These are phyloP conservation scores for Dasypogon diadema DNA, from an alignment of 2,888 invertebrate species.

Conservation along the genomic window DNA sequence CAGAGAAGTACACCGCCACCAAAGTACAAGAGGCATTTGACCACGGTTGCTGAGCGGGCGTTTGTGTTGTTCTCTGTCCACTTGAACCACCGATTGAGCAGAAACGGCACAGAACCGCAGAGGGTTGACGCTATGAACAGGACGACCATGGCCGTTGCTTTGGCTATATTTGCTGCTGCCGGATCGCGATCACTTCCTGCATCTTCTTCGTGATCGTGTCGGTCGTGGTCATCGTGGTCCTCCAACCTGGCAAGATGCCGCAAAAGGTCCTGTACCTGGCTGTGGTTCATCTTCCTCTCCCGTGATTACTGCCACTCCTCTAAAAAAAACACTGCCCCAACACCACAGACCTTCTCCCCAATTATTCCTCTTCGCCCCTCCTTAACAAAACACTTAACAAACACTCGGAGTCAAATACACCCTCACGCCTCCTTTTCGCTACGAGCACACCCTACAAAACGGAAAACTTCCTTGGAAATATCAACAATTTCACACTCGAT, in stretches of 20 bases:
- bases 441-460: too few relatives aligned
- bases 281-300: conserved; percentile 20
- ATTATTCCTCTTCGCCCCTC: too few relatives aligned
- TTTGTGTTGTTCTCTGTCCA: conserved; percentile 70
- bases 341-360: too few relatives aligned
- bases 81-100: conserved; percentile 76
- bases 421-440: too few relatives aligned
- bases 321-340: too few relatives aligned
- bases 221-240: conserved; percentile 55
- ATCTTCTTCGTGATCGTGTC: conserved; percentile 56
- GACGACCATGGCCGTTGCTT: conserved; percentile 82
- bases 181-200: conserved; percentile 63
- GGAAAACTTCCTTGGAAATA: too few relatives aligned
- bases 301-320: too few relatives aligned
- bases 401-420: too few relatives aligned
- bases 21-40: conserved; percentile 78
- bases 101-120: conserved; percentile 80
- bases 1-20: conserved; percentile 87
- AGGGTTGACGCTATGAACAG: conserved; percentile 81
- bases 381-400: too few relatives aligned
- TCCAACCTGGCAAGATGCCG: not conserved
- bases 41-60: conserved; percentile 66
- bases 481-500: too few relatives aligned
- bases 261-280: not conserved
- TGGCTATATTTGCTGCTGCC: conserved; percentile 75